These are phyloP conservation scores for Eristalis tenax DNA, from an alignment of 2,888 invertebrate species.

Conservation along the genomic window DNA sequence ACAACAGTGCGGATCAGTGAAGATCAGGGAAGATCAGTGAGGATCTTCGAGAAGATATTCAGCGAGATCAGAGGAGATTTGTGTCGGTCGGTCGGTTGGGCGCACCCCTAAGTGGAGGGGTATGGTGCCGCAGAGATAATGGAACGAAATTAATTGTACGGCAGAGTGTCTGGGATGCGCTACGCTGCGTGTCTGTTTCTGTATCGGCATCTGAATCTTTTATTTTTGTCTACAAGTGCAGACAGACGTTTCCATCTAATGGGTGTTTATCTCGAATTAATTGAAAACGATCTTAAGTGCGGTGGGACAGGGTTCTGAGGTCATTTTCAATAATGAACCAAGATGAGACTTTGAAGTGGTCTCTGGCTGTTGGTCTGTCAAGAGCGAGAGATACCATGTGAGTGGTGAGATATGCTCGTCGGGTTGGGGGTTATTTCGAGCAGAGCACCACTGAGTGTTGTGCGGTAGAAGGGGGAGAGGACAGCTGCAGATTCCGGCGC, in stretches of 20 bases:
- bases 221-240: slow-evolving; percentile 63
- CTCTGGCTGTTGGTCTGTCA: slow-evolving; percentile 1
- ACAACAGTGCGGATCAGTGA: slow-evolving; percentile 45
- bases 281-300: slow-evolving; percentile 35
- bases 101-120: slow-evolving; percentile 27
- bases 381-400: not conserved
- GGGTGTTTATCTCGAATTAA: slow-evolving; percentile 45
- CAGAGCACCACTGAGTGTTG: no score
- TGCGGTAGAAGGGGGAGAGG: not conserved
- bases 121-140: slow-evolving; percentile 27
- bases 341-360: not conserved
- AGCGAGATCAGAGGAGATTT: slow-evolving; percentile 13
- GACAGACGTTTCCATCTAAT: slow-evolving; percentile 47
- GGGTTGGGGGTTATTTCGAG: not conserved
- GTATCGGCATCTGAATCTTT: slow-evolving; percentile 17
- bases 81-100: not conserved
- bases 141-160: slow-evolving; percentile 47
- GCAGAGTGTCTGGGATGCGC: not conserved
- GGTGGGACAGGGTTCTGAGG: slow-evolving; percentile 3
- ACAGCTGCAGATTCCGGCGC: not conserved
- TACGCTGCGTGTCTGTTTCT: not conserved
- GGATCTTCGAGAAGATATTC: slow-evolving; percentile 46
- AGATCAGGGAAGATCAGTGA: slow-evolving; percentile 41
- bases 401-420: not conserved
- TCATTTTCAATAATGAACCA: slow-evolving; percentile 40